Evolutionary conservation across 2,797 vertebrate species (phyloP), one percentile per base, ranked within the genome.

Genomic region (Mycteria americana): DNA sequence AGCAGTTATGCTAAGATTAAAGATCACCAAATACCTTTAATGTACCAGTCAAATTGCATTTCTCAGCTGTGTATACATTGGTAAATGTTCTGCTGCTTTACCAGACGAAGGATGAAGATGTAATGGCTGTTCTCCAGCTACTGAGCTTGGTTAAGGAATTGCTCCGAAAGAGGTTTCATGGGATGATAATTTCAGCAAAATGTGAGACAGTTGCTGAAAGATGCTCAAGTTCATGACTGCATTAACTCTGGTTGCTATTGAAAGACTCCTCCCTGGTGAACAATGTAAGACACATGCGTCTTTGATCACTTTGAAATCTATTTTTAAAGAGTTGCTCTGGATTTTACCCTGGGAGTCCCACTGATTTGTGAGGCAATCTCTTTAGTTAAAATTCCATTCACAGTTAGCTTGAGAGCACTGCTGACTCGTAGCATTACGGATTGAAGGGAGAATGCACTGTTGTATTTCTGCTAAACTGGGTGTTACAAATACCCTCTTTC

Each of bases 1-100:
- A 96, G 96, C 92, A 96, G 96, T 97, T 97, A 97, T 97, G 96
- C 95, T 97, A 96, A 97, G 97, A 97, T 92, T 96, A 96, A 96
- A 96, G 87, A 97, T 94, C 94, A 95, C 92, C 94, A 93, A 96
- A 97, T 97, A 96, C 84, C 93, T 97, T 97, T 97, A 96, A 97
- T 98, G 97, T 97, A 93, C 86, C 92, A 97, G 93, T 97, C 96
- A 96, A 94, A 96, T 93, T 96, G 97, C 89, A 95, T 97, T 95
- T 97, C 96, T 97, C 93, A 97, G 92, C 79, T 88, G 73, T 96
- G 95, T 92, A 85, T 89, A 97, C 85, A 80, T 77, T 89, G 59
- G 89, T 94, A 90, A 97, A 83, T 63, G 78, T 94, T 93, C 95
- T 95, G 69, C 46, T 92, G 75, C 94, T 95, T 95, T 83, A 94